phyloP scores from a whole-genome alignment of 2,113 vertebrate genomes.

The Phaethornis superciliosus region DNA sequence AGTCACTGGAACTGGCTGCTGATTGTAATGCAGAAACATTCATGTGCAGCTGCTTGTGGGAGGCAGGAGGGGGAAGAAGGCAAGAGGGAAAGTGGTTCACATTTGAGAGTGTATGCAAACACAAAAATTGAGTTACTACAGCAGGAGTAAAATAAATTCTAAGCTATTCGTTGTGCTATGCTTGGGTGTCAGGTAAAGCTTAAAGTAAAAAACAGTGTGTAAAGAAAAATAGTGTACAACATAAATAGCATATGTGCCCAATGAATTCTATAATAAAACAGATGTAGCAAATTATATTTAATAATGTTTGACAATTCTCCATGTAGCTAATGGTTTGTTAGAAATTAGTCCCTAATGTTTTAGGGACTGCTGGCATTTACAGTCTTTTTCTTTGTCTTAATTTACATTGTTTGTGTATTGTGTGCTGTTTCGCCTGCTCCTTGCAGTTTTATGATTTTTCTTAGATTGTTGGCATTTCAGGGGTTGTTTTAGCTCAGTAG shows the following conservation, averaged over 20 bases:
- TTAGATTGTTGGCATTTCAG: background rate
- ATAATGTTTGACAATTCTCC: conserved; percentile 71
- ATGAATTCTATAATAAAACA: conserved; percentile 65
- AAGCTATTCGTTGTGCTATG: background rate
- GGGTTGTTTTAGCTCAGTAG: background rate
- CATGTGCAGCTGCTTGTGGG: background rate
- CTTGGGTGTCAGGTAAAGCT: background rate
- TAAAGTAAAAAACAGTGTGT: background rate
- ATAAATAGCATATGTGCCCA: conserved; percentile 47
- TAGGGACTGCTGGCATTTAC: conserved; percentile 56
- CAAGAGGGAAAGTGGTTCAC: background rate
- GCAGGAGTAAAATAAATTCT: background rate
- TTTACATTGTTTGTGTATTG: conserved; percentile 22
- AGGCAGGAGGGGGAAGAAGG: background rate
- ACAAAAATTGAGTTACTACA: background rate
- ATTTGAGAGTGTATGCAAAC: background rate
- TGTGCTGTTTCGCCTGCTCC: background rate
- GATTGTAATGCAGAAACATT: background rate
- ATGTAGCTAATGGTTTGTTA: conserved; percentile 68
- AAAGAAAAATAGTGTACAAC: background rate
- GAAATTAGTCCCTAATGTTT: conserved; percentile 72
- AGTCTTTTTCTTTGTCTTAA: conserved; percentile 54
- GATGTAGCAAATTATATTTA: conserved; percentile 73
- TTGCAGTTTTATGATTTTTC: conserved; percentile 31
- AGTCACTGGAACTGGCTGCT: background rate